These are phyloP conservation scores for Trididemnum miniatum DNA, from an alignment of 23 tunicate genomes.

Conservation along the genomic window DNA sequence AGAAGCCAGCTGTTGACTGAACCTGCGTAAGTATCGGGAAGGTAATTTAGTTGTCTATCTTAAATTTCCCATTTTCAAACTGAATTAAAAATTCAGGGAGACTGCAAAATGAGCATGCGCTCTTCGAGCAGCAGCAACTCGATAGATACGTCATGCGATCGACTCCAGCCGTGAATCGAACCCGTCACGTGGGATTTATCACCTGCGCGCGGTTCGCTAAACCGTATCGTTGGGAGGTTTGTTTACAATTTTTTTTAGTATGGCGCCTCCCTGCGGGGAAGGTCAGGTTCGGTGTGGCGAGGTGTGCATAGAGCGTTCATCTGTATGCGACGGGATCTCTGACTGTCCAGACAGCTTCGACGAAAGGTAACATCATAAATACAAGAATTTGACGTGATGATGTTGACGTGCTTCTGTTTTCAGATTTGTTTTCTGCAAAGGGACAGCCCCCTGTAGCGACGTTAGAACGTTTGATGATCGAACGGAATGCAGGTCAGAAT, in stretches of 20 bases:
- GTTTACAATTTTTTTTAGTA: neutral
- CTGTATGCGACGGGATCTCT: slow-evolving; percentile 53
- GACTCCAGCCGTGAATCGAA: too few species aligned
- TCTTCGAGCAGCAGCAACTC: too few species aligned
- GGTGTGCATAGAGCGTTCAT: slow-evolving; percentile 35
- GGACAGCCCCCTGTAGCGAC: neutral
- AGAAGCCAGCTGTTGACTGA: too few species aligned
- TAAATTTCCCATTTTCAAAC: neutral
- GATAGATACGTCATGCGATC: too few species aligned
- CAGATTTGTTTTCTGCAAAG: neutral
- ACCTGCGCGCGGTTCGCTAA: too few species aligned
- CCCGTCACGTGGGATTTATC: too few species aligned
- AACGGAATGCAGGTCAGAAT: neutral
- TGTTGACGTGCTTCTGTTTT: neutral
- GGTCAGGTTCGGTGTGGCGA: slow-evolving; percentile 57
- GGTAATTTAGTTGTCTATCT: too few species aligned
- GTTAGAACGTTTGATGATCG: neutral
- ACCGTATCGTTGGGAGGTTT: too few species aligned
- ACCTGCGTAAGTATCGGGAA: neutral
- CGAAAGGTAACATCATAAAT: slow-evolving; percentile 26
- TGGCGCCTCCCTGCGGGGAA: slow-evolving; percentile 8
- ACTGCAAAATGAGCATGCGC: too few species aligned
- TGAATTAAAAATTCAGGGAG: too few species aligned
- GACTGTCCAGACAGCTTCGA: slow-evolving; percentile 61
- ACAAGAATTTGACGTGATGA: neutral